Evolutionary conservation across 2,797 vertebrate genomes (phyloP), one percentile per base, ranked within the genome.

Genomic region (Rhincodon typus): DNA sequence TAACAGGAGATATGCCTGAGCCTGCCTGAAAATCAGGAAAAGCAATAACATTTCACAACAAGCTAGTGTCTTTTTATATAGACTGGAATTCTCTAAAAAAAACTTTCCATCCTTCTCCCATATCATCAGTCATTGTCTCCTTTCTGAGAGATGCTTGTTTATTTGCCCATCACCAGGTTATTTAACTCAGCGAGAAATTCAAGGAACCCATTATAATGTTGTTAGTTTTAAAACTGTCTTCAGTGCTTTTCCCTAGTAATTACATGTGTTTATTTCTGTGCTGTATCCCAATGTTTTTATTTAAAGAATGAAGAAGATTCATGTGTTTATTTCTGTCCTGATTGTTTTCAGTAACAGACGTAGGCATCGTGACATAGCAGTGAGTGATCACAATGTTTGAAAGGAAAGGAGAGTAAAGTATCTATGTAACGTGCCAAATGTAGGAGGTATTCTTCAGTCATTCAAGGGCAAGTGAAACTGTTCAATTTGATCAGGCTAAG

Each of bases 251-350:
- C 62, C 88, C 7, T n/a, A 91, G 88, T 91, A 38, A 38, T 21
- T 38, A 38, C 30, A 53, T 57, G 12, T 34, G 0, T 57, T 62
- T 91, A 91, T 91, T 91, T 17, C 13, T 91, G 88, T 91, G 53
- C 34, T 91, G 88, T 62, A n/a, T 21, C 53, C 57, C 50, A 17
- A 90, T 66, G 30, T 8, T n/a, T 21, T 17, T 17, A 91, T 91
- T 66, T 62, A 91, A 91, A 34, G 87, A 91, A 91, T 91, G 88
- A 91, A 66, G 88, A 91, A 91, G 15, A 62, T 66, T 91, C 57
- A n/a, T 62, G 13, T 30, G 30, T 91, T 62, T 66, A 57, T 50
- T 50, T 27, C 8, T 53, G 42, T 50, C 46, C 23, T 53, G 53
- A n/a, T 38, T 91, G 57, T 91, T 91, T 38, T 21, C 57, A 66